Conservation (phyloP, 2,113 vertebrate genomes). For the Lampris megalopsis region DNA sequence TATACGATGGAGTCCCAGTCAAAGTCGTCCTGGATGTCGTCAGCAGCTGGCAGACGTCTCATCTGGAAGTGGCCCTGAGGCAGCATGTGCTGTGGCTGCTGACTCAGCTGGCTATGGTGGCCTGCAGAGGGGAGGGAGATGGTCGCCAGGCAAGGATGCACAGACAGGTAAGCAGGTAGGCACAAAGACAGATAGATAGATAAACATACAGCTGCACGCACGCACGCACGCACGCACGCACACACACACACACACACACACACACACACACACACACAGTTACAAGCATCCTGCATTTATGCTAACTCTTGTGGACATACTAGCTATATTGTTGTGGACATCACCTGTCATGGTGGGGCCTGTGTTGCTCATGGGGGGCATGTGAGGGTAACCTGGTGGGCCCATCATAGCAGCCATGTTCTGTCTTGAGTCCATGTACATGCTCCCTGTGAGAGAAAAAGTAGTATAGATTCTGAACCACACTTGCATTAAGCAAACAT, state of each 20-base stretch:
- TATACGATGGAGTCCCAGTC: conserved; percentile 93
- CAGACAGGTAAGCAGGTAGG: background rate
- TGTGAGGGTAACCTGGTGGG: conserved; percentile 87
- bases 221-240: background rate
- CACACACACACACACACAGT: background rate
- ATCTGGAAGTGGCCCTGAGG: conserved; percentile 87
- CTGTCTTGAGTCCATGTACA: conserved; percentile 90
- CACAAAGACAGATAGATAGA: background rate
- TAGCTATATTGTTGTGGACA: conserved; percentile 24
- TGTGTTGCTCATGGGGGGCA: conserved; percentile 85
- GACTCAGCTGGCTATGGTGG: conserved; percentile 87
- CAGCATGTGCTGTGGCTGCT: conserved; percentile 86
- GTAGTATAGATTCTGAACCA: no score
- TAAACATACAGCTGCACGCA: background rate
- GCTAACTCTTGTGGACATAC: conserved; percentile 23
- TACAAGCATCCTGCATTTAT: background rate
- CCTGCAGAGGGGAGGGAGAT: conserved; percentile 64
- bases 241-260: background rate
- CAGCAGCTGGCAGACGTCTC: conserved; percentile 86
- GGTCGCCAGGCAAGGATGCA: background rate
- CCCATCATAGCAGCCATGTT: conserved; percentile 89
- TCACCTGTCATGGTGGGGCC: conserved; percentile 85
- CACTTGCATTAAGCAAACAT: no score
- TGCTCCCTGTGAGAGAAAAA: conserved; percentile 80
- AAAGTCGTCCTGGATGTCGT: conserved; percentile 92